phyloP scores from a whole-genome alignment of 2,113 vertebrate genomes.

The Pyxicephalus adspersus region DNA sequence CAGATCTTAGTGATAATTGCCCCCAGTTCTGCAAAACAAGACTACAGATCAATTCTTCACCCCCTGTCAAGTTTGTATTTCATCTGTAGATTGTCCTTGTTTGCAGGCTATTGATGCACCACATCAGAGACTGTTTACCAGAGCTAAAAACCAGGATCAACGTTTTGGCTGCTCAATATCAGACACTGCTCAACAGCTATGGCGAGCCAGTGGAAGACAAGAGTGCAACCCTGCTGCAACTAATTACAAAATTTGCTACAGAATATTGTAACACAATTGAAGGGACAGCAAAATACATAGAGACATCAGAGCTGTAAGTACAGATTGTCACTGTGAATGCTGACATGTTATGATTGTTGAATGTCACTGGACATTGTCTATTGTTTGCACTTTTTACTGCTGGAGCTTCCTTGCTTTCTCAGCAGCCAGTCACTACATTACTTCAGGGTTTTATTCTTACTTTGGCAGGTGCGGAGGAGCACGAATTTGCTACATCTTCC shows the following conservation, averaged over 20 bases:
- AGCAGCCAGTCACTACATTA: no score
- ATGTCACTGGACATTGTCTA: neutral
- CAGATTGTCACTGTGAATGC: no score
- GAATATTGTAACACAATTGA: conserved; percentile 99
- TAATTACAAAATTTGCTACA: conserved; percentile 98
- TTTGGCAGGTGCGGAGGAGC: conserved; percentile 91
- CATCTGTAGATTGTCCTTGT: neutral
- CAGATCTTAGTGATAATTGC: neutral
- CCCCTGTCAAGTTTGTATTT: no score
- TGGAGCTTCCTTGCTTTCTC: neutral
- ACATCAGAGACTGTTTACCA: conserved; percentile 96
- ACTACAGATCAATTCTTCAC: neutral
- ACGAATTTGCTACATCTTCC: conserved; percentile 98
- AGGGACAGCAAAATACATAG: conserved; percentile 98
- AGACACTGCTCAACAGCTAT: conserved; percentile 93
- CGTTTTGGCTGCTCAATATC: conserved; percentile 93
- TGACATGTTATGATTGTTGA: neutral
- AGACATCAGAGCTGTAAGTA: conserved; percentile 95
- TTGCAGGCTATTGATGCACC: conserved; percentile 92
- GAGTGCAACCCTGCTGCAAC: conserved; percentile 93
- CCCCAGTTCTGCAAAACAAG: neutral
- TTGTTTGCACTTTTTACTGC: neutral
- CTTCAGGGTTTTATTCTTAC: neutral
- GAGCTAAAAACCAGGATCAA: conserved; percentile 98
- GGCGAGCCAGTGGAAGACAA: conserved; percentile 95